These are phyloP conservation scores for Aptenodytes forsteri DNA, from an alignment of 2,113 vertebrate species.

Conservation along the genomic window DNA sequence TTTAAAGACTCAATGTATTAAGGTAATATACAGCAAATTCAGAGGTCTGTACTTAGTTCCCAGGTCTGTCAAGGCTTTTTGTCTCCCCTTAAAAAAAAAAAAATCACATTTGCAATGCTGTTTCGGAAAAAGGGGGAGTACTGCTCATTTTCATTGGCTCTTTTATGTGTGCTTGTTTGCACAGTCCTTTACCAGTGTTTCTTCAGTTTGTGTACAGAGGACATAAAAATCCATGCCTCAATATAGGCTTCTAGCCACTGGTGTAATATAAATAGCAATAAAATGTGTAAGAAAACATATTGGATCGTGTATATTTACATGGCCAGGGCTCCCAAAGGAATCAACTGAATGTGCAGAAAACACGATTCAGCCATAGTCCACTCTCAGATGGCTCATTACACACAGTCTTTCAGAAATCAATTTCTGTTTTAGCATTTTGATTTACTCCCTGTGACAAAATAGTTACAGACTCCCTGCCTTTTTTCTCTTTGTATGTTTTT, in stretches of 20 bases:
- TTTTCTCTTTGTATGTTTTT: background rate
- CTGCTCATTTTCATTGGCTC: background rate
- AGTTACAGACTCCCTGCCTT: background rate
- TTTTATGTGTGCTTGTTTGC: background rate
- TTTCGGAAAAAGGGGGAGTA: background rate
- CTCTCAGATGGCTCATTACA: background rate
- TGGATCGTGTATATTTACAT: background rate
- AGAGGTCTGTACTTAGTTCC: background rate
- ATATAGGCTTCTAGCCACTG: background rate
- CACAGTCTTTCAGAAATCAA: background rate
- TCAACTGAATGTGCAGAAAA: background rate
- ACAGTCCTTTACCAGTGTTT: background rate
- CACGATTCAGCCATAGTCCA: background rate
- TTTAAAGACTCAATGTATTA: background rate
- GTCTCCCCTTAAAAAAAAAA: background rate
- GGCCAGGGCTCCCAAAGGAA: background rate
- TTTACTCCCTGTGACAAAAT: background rate
- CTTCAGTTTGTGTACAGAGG: background rate
- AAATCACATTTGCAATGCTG: background rate
- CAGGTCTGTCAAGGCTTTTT: background rate
- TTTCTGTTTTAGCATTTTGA: slow-evolving; percentile 1
- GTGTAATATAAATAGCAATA: background rate
- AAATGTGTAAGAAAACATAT: background rate
- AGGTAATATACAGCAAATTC: background rate
- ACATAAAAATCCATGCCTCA: background rate